phyloP scores from a whole-genome alignment of 2,113 vertebrate species.

The human (Homo sapiens) region GRCh38 chr12:128896001-128896500 shows the following conservation, averaged over 20 bases:
- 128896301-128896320: not conserved
- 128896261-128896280: not conserved
- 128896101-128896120: not conserved
- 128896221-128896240: not conserved
- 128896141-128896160: not conserved
- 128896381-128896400: not conserved
- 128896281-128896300: not conserved
- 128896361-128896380: not conserved
- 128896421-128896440: not conserved
- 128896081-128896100: not conserved
- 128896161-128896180: not conserved
- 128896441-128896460: not conserved
- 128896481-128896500: not conserved
- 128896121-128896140: not conserved
- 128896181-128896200: not conserved
- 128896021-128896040: fast-evolving
- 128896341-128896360: not conserved
- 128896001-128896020: not conserved
- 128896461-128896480: not conserved
- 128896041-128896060: not conserved
- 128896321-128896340: not conserved
- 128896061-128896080: not conserved
- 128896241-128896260: not conserved
- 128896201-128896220: not conserved
- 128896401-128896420: not conserved